Evolutionary conservation across 1,140 invertebrate genomes (phyloP).

Genomic region (Riptortus pedestris): DNA sequence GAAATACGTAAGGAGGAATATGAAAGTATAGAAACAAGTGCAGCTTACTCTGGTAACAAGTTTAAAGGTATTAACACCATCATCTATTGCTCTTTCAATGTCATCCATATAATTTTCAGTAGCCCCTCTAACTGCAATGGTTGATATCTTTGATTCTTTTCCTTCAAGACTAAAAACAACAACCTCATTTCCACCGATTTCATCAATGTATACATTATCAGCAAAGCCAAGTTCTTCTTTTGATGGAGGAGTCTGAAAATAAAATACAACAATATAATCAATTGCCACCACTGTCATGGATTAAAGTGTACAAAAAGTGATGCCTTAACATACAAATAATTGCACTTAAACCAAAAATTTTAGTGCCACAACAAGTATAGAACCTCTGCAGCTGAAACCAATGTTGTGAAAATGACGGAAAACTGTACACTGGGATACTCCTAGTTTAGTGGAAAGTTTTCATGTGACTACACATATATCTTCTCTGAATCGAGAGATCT

Average conservation of each 20-base stretch:
- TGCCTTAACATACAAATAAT: too few species aligned
- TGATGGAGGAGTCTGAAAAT: slow-evolving; percentile 58
- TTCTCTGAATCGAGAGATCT: too few species aligned
- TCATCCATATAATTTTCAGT: slow-evolving; percentile 99
- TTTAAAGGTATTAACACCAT: slow-evolving; percentile 98
- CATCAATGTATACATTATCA: slow-evolving; percentile 84
- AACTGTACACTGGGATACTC: too few species aligned
- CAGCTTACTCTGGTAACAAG: slow-evolving; percentile 51
- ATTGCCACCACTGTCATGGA: too few species aligned
- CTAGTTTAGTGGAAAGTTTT: too few species aligned
- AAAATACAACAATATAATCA: slow-evolving; percentile 19
- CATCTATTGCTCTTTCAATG: slow-evolving; percentile 94
- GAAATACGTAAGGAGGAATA: too few species aligned
- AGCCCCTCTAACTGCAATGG: slow-evolving; percentile 87
- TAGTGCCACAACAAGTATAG: too few species aligned
- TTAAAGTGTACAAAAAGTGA: not conserved
- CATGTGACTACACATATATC: too few species aligned
- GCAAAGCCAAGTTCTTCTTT: slow-evolving; percentile 87
- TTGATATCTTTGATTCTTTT: slow-evolving; percentile 76
- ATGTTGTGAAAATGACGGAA: too few species aligned
- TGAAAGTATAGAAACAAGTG: too few species aligned
- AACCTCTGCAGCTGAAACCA: too few species aligned
- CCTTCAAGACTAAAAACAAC: slow-evolving; percentile 80
- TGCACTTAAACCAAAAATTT: too few species aligned
- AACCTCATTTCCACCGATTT: slow-evolving; percentile 88